These are phyloP conservation scores for Vanessa atalanta DNA, from an alignment of 1,140 invertebrate species.

Conservation along the genomic window DNA sequence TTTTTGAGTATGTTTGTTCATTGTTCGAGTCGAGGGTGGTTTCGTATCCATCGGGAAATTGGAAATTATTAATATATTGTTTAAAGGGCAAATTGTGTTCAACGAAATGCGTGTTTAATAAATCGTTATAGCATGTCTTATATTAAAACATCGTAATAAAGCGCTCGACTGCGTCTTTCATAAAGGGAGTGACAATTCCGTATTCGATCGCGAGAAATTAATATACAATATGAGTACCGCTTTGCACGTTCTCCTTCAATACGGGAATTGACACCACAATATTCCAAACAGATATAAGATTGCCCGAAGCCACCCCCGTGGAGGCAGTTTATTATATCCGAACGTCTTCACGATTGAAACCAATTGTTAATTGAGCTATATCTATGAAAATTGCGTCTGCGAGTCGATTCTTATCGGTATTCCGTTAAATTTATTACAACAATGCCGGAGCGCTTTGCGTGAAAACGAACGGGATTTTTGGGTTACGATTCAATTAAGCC, in stretches of 20 bases:
- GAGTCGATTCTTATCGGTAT: slow-evolving; percentile 74
- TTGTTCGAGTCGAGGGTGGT: slow-evolving; percentile 50
- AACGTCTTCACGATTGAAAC: slow-evolving; percentile 79
- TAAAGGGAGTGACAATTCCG: slow-evolving; percentile 48
- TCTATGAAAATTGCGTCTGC: slow-evolving; percentile 77
- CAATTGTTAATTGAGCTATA: slow-evolving; percentile 80
- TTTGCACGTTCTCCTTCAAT: slow-evolving; percentile 72
- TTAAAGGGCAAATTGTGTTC: background rate
- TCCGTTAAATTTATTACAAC: slow-evolving; percentile 74
- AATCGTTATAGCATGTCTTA: background rate
- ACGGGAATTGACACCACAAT: slow-evolving; percentile 79
- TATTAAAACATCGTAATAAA: slow-evolving; percentile 37
- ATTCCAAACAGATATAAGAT: slow-evolving; percentile 80
- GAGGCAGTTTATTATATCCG: slow-evolving; percentile 74
- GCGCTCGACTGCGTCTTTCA: slow-evolving; percentile 32
- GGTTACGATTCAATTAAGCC: slow-evolving; percentile 33
- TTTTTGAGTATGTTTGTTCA: slow-evolving; percentile 59
- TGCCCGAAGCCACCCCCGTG: slow-evolving; percentile 62
- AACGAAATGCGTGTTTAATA: background rate
- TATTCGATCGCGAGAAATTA: slow-evolving; percentile 57
- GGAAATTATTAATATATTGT: slow-evolving; percentile 29
- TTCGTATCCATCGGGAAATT: slow-evolving; percentile 24
- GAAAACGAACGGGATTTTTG: slow-evolving; percentile 43
- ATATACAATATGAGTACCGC: slow-evolving; percentile 64
- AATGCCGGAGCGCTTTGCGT: slow-evolving; percentile 32